phyloP scores from a whole-genome alignment of 1,140 invertebrate species.

The Drosophila miranda region DNA sequence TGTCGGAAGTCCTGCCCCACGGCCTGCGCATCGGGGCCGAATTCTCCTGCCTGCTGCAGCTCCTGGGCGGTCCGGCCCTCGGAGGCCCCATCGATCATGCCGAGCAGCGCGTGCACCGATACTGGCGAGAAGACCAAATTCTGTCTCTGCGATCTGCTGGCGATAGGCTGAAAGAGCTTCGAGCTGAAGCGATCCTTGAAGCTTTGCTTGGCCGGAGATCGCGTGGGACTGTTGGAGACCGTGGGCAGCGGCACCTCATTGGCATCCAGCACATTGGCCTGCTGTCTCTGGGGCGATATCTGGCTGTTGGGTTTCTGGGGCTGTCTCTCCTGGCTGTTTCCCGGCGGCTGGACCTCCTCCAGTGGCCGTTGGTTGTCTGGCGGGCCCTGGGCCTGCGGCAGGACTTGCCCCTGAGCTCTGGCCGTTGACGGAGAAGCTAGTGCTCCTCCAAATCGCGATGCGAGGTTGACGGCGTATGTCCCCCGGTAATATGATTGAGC shows the following conservation, averaged over 20 bases:
- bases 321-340: not conserved
- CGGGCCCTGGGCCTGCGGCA: not conserved
- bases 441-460: not conserved
- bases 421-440: not conserved
- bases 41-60: constrained; percentile 19
- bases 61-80: constrained; percentile 41
- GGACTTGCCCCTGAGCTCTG: not conserved
- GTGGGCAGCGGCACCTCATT: not conserved
- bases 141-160: not conserved
- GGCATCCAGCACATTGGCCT: no score
- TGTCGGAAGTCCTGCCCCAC: constrained; percentile 32
- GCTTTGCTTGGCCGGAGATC: constrained; percentile 32
- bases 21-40: not conserved
- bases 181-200: constrained; percentile 63
- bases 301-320: not conserved
- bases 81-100: constrained; percentile 49
- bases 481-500: not conserved
- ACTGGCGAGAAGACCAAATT: constrained; percentile 69
- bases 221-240: constrained; percentile 14
- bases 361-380: not conserved
- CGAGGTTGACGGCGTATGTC: not conserved
- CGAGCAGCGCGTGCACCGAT: constrained; percentile 60
- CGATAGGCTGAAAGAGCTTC: constrained; percentile 51
- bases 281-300: not conserved
- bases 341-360: not conserved